Base-by-base conservation (phyloP, 64 coral and sea anemone species). In the Pachyseris speciosa region DNA sequence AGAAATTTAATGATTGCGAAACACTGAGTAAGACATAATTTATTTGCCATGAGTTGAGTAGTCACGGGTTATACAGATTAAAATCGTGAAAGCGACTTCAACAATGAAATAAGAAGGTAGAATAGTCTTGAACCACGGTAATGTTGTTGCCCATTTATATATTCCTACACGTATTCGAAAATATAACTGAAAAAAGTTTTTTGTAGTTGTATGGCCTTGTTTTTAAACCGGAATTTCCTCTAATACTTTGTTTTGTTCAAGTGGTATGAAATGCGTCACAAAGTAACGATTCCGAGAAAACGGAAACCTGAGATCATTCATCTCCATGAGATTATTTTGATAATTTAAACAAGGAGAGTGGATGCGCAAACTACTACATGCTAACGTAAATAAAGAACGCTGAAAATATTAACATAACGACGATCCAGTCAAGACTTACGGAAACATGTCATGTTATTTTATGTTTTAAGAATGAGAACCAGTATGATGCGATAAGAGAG, bases 201-300 rank as follows among this genome's bases (percentile, higher is more conserved):
- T 17, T 4, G 29, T 16, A 69, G 13, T 10, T 37, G 30, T 37
- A 17, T 37, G 2, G 9, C 3, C 5, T n/a, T 37, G 1, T 19
- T 4, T 68, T 36, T 32, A 11, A 42, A 8, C 11, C 69, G 0
- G 2, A 73, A 38, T 73, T 73, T 1, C 4, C 26, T 10, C 38
- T n/a, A 22, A 26, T 74, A 44, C 40, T 26, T 10, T 37, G 38
- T 20, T 74, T 74, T 74, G 40, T 44, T 74, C 45, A 26, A 44
- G 26, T 25, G 45, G 2, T 8, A 10, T 3, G 40, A 74, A 13
- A 40, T 74, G 70, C 70, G 70, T 74, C 70, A 74, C n/a, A n/a
- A n/a, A n/a, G n/a, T 74, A 44, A 7, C 20, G 34, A 44, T 74
- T 74, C 70, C 2, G 22, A 74, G 70, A 74, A 74, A 43, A 74